Percentiles rank a stretch among this genome's conserved stretches.
Conservation (phyloP, 2,888 invertebrate species). For the Mesorhabditis spiculigera region DNA sequence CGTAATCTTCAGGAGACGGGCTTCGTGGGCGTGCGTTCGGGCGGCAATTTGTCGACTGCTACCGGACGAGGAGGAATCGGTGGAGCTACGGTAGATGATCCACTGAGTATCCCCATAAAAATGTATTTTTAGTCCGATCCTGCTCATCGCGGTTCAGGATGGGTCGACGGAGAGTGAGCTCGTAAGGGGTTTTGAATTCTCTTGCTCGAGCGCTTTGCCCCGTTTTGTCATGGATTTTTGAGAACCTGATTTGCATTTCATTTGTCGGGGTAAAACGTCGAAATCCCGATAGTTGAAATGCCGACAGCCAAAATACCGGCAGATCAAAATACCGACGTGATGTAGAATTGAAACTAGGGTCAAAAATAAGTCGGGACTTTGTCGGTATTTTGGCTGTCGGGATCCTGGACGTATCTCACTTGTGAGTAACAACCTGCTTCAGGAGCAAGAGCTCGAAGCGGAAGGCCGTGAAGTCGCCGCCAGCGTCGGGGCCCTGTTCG, state of each 20-base stretch:
- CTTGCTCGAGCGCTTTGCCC: too few relatives aligned
- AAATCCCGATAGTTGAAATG: too few relatives aligned
- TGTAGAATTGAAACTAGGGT: too few relatives aligned
- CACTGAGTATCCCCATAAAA: conserved; percentile 10
- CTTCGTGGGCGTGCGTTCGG: conserved; percentile 33
- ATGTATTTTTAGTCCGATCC: conserved; percentile 16
- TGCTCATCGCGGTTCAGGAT: conserved; percentile 34
- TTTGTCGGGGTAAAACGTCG: too few relatives aligned
- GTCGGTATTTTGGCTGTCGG: too few relatives aligned
- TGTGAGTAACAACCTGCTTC: conserved; percentile 10
- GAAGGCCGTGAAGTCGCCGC: conserved; percentile 33
- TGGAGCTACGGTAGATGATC: conserved; percentile 10
- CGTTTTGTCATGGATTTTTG: too few relatives aligned
- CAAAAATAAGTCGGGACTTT: too few relatives aligned
- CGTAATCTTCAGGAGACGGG: conserved; percentile 16
- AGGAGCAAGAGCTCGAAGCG: conserved; percentile 19
- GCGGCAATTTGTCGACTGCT: conserved; percentile 25
- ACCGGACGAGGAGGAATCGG: conserved; percentile 18
- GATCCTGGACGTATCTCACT: not conserved
- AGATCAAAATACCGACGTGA: too few relatives aligned
- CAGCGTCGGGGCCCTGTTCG: conserved; percentile 32
- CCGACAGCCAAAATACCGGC: too few relatives aligned
- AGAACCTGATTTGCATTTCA: too few relatives aligned
- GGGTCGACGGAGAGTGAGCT: not conserved
- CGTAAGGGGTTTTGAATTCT: too few relatives aligned